Conservation (phyloP, 2,888 invertebrate species). For the Pyrgus malvae region DNA sequence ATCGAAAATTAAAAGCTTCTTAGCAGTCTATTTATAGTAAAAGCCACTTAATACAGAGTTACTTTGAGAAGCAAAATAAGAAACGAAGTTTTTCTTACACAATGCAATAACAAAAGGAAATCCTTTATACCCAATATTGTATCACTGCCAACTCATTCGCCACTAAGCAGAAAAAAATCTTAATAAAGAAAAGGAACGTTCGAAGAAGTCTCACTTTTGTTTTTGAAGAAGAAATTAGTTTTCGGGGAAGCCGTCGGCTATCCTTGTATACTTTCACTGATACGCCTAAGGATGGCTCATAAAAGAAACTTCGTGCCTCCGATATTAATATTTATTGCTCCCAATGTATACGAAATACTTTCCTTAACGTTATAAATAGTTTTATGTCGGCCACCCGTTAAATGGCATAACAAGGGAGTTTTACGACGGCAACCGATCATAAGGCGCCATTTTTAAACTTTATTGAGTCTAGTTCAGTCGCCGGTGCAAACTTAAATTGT, state of each 20-base stretch:
- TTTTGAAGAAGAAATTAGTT: constrained; percentile 48
- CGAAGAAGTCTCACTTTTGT: constrained; percentile 27
- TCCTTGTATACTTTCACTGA: constrained; percentile 49
- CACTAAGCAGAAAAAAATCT: background rate
- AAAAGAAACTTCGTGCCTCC: constrained; percentile 62
- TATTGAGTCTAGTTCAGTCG: constrained; percentile 41
- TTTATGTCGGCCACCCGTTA: constrained; percentile 70
- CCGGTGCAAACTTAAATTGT: constrained; percentile 18
- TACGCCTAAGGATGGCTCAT: constrained; percentile 51
- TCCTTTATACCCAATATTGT: background rate
- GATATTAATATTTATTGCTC: constrained; percentile 75
- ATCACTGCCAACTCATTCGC: background rate
- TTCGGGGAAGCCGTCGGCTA: constrained; percentile 45
- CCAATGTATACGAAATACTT: constrained; percentile 63
- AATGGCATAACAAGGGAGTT: constrained; percentile 62
- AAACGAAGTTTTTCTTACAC: too few species aligned
- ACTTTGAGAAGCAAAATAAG: too few species aligned
- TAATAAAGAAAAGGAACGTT: background rate
- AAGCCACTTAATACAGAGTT: too few species aligned
- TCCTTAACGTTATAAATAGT: constrained; percentile 71
- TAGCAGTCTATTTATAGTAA: too few species aligned
- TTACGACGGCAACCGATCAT: constrained; percentile 19
- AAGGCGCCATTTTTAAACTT: constrained; percentile 48
- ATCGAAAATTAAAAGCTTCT: too few species aligned
- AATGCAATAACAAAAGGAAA: too few species aligned